Evolutionary conservation across 2,888 invertebrate genomes (phyloP).

Genomic region (Drosophila mimica): DNA sequence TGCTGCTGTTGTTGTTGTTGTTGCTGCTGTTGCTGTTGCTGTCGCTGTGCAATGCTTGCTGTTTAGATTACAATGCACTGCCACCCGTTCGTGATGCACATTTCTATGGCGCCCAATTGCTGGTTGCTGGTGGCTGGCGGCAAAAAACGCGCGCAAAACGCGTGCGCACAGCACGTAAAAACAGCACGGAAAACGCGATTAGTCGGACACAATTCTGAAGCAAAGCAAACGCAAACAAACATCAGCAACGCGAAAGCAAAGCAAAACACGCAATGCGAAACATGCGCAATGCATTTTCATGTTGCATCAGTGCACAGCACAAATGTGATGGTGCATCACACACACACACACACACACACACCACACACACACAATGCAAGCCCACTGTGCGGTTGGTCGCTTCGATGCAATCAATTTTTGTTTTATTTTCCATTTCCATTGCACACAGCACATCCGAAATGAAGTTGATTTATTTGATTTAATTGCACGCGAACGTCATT

Average conservation of each 20-base stretch:
- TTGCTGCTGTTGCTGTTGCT: background rate
- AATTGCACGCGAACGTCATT: constrained; percentile 31
- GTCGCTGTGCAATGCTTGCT: constrained; percentile 25
- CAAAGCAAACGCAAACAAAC: constrained; percentile 15
- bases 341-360: background rate
- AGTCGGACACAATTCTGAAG: constrained; percentile 45
- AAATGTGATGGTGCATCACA: background rate
- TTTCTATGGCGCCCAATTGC: background rate
- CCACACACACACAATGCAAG: constrained; percentile 39
- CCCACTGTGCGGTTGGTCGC: constrained; percentile 54
- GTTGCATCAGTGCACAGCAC: constrained; percentile 62
- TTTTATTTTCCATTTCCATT: constrained; percentile 20
- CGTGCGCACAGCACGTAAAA: constrained; percentile 56
- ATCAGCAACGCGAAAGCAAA: constrained; percentile 8
- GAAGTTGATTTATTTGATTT: constrained; percentile 35
- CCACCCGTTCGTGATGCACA: background rate
- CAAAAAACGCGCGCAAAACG: constrained; percentile 58
- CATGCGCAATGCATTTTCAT: constrained; percentile 70
- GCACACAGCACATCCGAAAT: constrained; percentile 44
- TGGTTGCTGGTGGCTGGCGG: constrained; percentile 23
- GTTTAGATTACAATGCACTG: constrained; percentile 15
- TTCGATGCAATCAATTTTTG: constrained; percentile 34
- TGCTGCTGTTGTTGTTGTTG: background rate
- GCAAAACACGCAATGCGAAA: constrained; percentile 63
- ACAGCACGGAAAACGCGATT: constrained; percentile 43